Evolutionary conservation across 2,797 vertebrate species (phyloP), one percentile per base, ranked within the genome.

Genomic region (Chrysocyon brachyurus): DNA sequence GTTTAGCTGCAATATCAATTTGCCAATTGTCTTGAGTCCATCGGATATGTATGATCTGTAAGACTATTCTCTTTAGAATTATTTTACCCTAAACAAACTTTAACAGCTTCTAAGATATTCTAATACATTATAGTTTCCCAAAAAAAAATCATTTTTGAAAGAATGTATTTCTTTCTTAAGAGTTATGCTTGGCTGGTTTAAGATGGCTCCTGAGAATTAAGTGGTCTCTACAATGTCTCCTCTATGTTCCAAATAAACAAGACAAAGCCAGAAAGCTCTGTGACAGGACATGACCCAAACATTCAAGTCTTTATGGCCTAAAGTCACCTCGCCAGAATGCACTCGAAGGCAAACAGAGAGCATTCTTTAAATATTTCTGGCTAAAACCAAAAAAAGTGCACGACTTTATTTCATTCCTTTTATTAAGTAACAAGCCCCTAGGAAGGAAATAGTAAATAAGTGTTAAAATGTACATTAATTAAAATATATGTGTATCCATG

Each of bases 321-420:
- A 61, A 77, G 84, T 92, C 82, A 91, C 79, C 75, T 92, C 2
- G 0, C 78, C 82, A 96, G 87, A 97, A 95, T 72, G 66, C 19
- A 82, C 54, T 86, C 52, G 63, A 82, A 97, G 85, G 85, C 87
- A 96, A 91, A 79, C 40, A 86, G 61, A 87, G 84, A 88, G 3
- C 86, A 97, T 97, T 97, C 97, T 89, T 97, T 61, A 96, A 93
- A 96, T 97, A 94, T 82, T 98, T 98, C 79, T 93, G 63, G 61
- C 36, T 54, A 22, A 28, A 79, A 87, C 36, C 40, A 46, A 68
- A 91, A 49, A 63, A 88, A 87, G 66, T 49, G 16, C 12, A 84
- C 52, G 19, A 1, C 64, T 87, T 88, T 63, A 75, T 86, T 70
- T 77, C 78, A 49, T 92, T 85, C 24, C 36, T 88, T 93, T 96